A percentile compares a stretch with the other conserved stretches of the same genome.
phyloP scores from a whole-genome alignment of 2,888 invertebrate species.

The Ptychoptera albimana region DNA sequence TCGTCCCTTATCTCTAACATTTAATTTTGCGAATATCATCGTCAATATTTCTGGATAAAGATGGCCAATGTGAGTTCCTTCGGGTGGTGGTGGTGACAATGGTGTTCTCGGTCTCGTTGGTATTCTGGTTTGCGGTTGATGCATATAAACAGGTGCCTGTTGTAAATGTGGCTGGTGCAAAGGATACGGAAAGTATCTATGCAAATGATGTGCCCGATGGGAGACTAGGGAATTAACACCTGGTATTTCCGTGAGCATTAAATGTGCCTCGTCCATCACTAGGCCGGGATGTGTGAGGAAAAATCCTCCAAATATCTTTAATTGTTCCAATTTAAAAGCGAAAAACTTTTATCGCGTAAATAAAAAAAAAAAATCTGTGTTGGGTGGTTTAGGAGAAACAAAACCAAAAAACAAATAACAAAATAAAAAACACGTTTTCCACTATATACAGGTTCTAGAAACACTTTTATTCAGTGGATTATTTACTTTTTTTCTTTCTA shows the following conservation, averaged over 20 bases:
- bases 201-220: constrained; percentile 24
- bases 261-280: constrained; percentile 12
- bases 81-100: constrained; percentile 33
- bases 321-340: too few species aligned
- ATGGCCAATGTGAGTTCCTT: constrained; percentile 64
- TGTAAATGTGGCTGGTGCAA: constrained; percentile 47
- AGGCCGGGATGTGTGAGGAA: not conserved
- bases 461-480: too few species aligned
- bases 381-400: too few species aligned
- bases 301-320: too few species aligned
- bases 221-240: constrained; percentile 18
- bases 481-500: too few species aligned
- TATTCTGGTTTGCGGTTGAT: constrained; percentile 23
- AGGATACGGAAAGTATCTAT: constrained; percentile 41
- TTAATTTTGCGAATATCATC: constrained; percentile 78
- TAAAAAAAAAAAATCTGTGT: too few species aligned
- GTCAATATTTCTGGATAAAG: constrained; percentile 86
- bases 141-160: constrained; percentile 14
- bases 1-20: constrained; percentile 74
- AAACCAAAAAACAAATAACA: too few species aligned
- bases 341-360: too few species aligned
- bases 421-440: too few species aligned
- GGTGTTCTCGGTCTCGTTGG: constrained; percentile 19
- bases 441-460: too few species aligned
- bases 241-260: constrained; percentile 27